Evolutionary conservation across 2,113 vertebrate species (phyloP).

Genomic region (Lates calcarifer): DNA sequence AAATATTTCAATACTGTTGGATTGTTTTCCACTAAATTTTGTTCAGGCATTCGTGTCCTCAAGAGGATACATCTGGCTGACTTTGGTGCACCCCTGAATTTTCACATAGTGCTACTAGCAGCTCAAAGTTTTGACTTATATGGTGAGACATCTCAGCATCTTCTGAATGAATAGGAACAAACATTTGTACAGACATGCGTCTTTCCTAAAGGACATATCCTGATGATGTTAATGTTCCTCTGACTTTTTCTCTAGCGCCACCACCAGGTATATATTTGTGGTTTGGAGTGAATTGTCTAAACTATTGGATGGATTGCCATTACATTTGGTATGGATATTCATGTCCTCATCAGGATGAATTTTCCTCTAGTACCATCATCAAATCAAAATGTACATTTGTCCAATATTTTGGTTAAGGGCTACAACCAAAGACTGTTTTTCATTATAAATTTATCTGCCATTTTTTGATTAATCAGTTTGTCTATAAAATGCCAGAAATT

Average conservation of each 20-base stretch:
- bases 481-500: too few relatives aligned
- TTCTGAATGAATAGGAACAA: background rate
- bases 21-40: background rate
- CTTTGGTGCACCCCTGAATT: background rate
- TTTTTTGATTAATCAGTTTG: too few relatives aligned
- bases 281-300: background rate
- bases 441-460: too few relatives aligned
- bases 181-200: background rate
- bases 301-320: background rate
- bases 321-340: too few relatives aligned
- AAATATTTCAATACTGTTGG: slow-evolving; percentile 5
- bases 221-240: too few relatives aligned
- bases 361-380: too few relatives aligned
- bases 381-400: too few relatives aligned
- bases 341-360: too few relatives aligned
- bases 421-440: background rate
- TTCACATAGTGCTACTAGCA: background rate
- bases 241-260: background rate
- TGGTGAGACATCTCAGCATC: background rate
- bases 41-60: background rate
- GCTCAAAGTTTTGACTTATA: background rate
- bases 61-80: background rate
- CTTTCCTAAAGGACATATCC: background rate
- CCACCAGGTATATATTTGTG: background rate
- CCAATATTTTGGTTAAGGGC: background rate